Evolutionary conservation across 2,888 invertebrate genomes (phyloP).

Genomic region (Melanostoma scalare): DNA sequence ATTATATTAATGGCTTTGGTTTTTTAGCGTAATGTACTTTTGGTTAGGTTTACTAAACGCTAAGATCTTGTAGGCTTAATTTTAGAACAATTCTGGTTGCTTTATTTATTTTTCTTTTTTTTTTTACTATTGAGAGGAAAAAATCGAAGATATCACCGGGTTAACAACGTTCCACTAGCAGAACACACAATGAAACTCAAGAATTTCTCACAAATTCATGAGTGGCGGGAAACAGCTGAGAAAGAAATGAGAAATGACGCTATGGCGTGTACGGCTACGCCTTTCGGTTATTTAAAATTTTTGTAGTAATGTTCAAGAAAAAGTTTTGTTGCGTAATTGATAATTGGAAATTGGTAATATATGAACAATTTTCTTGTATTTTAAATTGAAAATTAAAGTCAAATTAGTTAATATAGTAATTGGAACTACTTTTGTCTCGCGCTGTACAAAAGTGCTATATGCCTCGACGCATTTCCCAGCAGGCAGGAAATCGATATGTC

Average conservation of each 20-base stretch:
- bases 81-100: slow-evolving; percentile 24
- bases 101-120: slow-evolving; percentile 30
- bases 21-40: slow-evolving; percentile 23
- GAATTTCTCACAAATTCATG: slow-evolving; percentile 65
- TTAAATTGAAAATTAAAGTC: slow-evolving; percentile 1
- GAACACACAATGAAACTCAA: slow-evolving; percentile 68
- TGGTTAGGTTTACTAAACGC: slow-evolving; percentile 22
- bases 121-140: slow-evolving; percentile 17
- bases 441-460: slow-evolving; percentile 60
- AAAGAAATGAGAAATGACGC: slow-evolving; percentile 71
- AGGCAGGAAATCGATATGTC: slow-evolving; percentile 54
- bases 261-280: slow-evolving; percentile 68
- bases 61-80: slow-evolving; percentile 22
- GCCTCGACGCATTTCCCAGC: slow-evolving; percentile 66
- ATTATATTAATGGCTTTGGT: slow-evolving; percentile 20
- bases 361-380: neutral
- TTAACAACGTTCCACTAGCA: slow-evolving; percentile 62
- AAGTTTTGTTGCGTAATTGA: slow-evolving; percentile 19
- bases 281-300: slow-evolving; percentile 16
- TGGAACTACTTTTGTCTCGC: slow-evolving; percentile 71
- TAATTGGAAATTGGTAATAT: neutral
- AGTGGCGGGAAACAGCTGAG: slow-evolving; percentile 73
- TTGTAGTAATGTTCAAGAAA: neutral
- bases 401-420: neutral
- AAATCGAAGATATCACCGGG: slow-evolving; percentile 53